phyloP scores from a whole-genome alignment of 2,113 vertebrate genomes.

The Bubo blakistoni region DNA sequence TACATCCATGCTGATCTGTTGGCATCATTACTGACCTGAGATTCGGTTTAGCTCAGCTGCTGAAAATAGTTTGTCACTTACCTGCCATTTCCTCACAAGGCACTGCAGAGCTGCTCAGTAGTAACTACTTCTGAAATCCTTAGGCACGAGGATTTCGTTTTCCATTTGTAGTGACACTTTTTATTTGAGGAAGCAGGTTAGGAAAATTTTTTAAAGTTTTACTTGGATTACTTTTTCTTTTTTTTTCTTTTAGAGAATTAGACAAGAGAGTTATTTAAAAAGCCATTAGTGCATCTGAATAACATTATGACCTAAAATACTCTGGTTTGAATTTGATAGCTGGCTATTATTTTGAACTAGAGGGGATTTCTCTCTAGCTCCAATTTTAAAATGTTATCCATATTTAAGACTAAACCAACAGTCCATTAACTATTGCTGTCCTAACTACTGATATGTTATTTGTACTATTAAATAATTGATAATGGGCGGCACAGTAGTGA shows the following conservation, averaged over 20 bases:
- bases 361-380: neutral
- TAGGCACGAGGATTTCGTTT: rapidly evolving
- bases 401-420: neutral
- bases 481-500: neutral
- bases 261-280: neutral
- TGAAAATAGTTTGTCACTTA: neutral
- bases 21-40: neutral
- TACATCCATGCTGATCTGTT: neutral
- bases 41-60: neutral
- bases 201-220: neutral
- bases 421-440: neutral
- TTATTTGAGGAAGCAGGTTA: neutral
- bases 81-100: neutral
- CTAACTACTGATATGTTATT: neutral
- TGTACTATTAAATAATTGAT: neutral
- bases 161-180: neutral
- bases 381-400: neutral
- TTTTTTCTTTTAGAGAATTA: neutral
- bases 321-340: neutral
- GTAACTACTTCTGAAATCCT: neutral
- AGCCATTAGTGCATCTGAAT: neutral
- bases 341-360: neutral
- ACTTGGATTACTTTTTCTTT: neutral
- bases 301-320: neutral
- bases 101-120: neutral